Evolutionary conservation across 1,140 invertebrate species (phyloP), one percentile per base, ranked within the genome.

Genomic region (Penaeus japonicus): DNA sequence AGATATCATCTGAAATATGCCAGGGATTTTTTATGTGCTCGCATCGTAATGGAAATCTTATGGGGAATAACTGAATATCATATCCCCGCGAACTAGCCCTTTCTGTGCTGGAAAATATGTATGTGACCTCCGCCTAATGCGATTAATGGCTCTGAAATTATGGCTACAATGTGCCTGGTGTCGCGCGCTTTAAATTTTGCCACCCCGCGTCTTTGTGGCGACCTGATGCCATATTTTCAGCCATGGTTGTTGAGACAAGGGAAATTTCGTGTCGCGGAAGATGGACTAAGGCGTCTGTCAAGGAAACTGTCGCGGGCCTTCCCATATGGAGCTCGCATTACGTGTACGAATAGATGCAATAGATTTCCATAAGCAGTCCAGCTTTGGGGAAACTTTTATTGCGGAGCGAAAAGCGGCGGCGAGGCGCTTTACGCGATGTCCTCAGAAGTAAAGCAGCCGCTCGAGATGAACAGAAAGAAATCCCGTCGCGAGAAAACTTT

Each of bases 1-100:
- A 54, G 84, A 86, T 86, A 86, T 86, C 84, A 79, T 86, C 84
- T 86, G 84, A 86, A 86, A 86, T 86, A 86, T 86, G 84, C 84
- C 84, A 59, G 53, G 84, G 84, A 57, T 79, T 78, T 86, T 86
- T 86, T 86, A 78, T 57, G 53, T 77, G 32, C 70, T 78, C 53
- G 53, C 84, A 86, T 86, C 84, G 84, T 86, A 86, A 86, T 86
- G 84, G 84, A 86, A 86, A 86, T 86, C 84, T 86, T 86, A 79
- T 86, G 75, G 84, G 73, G 84, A 86, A 86, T 86, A 86, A 86
- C 73, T 86, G 84, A 79, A 86, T 59, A 86, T 80, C 85, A 80
- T 80, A 80, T 80, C 55, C 75, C 32, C 85, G 53, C 53, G 30
- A 65, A 39, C 30, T 39, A 20, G 2, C 85, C 70, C 77, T 80